Evolutionary conservation across 1,140 invertebrate genomes (phyloP).

Genomic region (Frieseomelitta varia): DNA sequence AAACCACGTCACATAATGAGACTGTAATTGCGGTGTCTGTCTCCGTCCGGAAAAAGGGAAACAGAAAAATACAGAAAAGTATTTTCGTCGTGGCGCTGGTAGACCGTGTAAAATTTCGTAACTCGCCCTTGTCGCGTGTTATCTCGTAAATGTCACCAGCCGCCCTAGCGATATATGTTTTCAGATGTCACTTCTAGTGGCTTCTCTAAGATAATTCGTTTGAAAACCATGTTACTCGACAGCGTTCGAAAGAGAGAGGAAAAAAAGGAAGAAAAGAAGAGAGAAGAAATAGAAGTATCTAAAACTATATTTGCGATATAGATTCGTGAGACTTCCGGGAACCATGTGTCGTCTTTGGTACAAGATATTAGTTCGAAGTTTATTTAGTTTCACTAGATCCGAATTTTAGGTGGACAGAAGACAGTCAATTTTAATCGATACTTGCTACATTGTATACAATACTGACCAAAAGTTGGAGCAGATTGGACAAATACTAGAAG

Average conservation of each 20-base stretch:
- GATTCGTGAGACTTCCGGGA: background rate
- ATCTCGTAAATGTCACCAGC: constrained; percentile 67
- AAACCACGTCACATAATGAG: constrained; percentile 59
- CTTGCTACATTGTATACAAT: background rate
- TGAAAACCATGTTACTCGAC: constrained; percentile 52
- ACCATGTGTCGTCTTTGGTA: background rate
- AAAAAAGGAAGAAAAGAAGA: background rate
- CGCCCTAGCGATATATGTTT: constrained; percentile 14
- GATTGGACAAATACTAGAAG: no score
- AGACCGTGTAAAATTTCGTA: constrained; percentile 46
- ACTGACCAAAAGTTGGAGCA: no score
- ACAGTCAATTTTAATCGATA: background rate
- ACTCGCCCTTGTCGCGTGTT: constrained; percentile 62
- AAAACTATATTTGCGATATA: background rate
- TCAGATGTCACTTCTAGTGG: constrained; percentile 58
- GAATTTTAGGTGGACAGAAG: background rate
- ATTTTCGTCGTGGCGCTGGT: constrained; percentile 32
- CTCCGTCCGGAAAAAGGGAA: background rate
- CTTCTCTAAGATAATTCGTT: constrained; percentile 57
- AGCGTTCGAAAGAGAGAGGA: background rate
- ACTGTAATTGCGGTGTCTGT: constrained; percentile 70
- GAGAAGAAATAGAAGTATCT: constrained; percentile 71
- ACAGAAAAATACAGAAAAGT: background rate
- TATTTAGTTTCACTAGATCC: background rate
- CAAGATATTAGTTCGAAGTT: background rate